Base-by-base conservation (phyloP, 2,797 vertebrate species). In the Coregonus suidteri region DNA sequence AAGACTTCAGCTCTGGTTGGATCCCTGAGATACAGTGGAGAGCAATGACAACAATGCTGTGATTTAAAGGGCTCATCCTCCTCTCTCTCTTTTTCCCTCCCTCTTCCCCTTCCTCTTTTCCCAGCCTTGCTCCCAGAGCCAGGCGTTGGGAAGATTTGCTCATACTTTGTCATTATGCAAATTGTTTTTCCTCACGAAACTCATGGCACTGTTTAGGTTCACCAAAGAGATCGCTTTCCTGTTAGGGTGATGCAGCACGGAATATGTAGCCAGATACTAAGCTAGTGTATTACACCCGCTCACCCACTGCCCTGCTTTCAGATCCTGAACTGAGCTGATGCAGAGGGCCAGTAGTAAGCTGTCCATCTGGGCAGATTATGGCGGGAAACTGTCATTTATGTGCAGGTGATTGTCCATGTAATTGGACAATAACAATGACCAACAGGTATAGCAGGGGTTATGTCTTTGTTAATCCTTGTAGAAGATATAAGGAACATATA, bases 81-180 rank as follows among this genome's bases (percentile, higher is more conserved):
- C 41, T 47, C 72, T 74, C 62, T 72, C 62, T 53, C 79, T 31
- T 56, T 16, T 20, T 16, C 4, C 51, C 34, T 54, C 34, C 69
- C 79, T 16, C 56, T 72, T 70, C 31, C 84, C 41, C 18, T 34
- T 62, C 56, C 54, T 65, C 34, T 54, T 70, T 20, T 67, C 71
- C 68, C 25, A 75, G 77, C 83, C 82, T 86, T 69, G 74, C 76
- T 15, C 18, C 52, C 65, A 54, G 78, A 83, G 76, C 77, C 72
- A 30, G 47, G 75, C 81, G 84, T 86, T 75, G 81, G 34, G 56
- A 82, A 89, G 90, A 92, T 93, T 88, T 90, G 79, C 74, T 78
- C 79, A 71, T 84, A 88, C 86, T 88, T 88, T 89, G 82, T 87
- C 83, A 93, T 93, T 90, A 92, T 86, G 82, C 80, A 90, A 91